Evolutionary conservation across 2,797 vertebrate genomes (phyloP).

Genomic region (Coccyzus lansbergi): DNA sequence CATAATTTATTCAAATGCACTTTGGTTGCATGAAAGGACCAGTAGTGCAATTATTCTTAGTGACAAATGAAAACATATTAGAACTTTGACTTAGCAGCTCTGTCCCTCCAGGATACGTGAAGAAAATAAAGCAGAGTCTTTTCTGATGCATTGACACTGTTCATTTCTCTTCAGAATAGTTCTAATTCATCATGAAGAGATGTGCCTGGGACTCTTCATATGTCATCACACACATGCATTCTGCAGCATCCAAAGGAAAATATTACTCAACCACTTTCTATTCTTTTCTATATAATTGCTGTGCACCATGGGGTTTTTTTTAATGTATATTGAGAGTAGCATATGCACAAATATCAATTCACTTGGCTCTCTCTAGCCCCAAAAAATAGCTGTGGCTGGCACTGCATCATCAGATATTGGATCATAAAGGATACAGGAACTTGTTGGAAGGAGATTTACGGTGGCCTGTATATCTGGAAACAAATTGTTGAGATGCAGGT

Average conservation of each 20-base stretch:
- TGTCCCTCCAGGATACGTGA: neutral
- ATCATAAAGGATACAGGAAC: neutral
- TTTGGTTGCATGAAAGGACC: conserved; percentile 20
- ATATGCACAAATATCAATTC: neutral
- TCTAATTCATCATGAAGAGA: neutral
- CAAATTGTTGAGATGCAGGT: neutral
- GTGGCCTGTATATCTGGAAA: neutral
- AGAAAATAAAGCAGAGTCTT: neutral
- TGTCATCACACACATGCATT: neutral
- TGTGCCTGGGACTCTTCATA: neutral
- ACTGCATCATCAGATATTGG: neutral
- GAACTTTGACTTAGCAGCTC: conserved; percentile 41
- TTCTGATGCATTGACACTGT: neutral
- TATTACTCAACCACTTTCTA: conserved; percentile 5
- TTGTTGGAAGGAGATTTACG: neutral
- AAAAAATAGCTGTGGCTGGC: neutral
- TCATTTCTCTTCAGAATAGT: neutral
- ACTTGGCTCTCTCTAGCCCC: neutral
- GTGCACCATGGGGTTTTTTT: neutral
- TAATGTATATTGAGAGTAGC: neutral
- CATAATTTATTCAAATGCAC: conserved; percentile 7
- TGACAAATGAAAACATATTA: conserved; percentile 46
- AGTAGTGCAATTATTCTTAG: conserved; percentile 41
- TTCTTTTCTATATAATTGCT: neutral
- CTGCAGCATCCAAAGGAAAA: neutral